Percentiles rank a stretch among this genome's conserved stretches.
These are phyloP conservation scores for Enteromius fasciolatus DNA, from an alignment of 2,797 vertebrate species.

Conservation along the genomic window DNA sequence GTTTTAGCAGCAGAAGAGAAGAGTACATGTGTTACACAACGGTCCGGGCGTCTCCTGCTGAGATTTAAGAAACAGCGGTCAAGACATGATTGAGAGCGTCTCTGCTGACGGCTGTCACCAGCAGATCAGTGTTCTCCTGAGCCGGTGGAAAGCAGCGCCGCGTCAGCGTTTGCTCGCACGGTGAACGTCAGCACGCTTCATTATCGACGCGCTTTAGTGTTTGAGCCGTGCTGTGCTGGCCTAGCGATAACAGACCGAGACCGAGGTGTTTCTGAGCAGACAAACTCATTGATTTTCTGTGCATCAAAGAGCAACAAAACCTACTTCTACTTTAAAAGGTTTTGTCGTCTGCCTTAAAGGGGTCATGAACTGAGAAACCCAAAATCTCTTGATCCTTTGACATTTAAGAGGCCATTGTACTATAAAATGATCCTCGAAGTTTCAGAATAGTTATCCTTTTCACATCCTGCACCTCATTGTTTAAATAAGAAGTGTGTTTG, in stretches of 20 bases:
- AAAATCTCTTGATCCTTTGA: too few relatives aligned
- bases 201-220: conserved; percentile 42
- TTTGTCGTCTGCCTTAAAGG: background rate
- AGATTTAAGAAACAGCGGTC: conserved; percentile 63
- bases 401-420: too few relatives aligned
- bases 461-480: too few relatives aligned
- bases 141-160: conserved; percentile 62
- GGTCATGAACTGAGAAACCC: too few relatives aligned
- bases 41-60: conserved; percentile 44
- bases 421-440: too few relatives aligned
- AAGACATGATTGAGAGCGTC: background rate
- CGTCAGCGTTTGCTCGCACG: conserved; percentile 66
- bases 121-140: conserved; percentile 60
- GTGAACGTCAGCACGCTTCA: conserved; percentile 61
- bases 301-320: background rate
- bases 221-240: background rate
- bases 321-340: background rate
- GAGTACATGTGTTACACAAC: conserved; percentile 26
- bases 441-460: too few relatives aligned
- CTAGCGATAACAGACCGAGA: background rate
- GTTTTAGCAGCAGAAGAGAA: background rate
- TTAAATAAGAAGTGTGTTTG: too few relatives aligned
- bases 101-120: conserved; percentile 60
- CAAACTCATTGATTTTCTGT: background rate
- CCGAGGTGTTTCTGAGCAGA: background rate